Percentiles rank a stretch among this genome's conserved stretches.
Conservation (phyloP, 2,797 vertebrate species). For the Cossypha polioptera region DNA sequence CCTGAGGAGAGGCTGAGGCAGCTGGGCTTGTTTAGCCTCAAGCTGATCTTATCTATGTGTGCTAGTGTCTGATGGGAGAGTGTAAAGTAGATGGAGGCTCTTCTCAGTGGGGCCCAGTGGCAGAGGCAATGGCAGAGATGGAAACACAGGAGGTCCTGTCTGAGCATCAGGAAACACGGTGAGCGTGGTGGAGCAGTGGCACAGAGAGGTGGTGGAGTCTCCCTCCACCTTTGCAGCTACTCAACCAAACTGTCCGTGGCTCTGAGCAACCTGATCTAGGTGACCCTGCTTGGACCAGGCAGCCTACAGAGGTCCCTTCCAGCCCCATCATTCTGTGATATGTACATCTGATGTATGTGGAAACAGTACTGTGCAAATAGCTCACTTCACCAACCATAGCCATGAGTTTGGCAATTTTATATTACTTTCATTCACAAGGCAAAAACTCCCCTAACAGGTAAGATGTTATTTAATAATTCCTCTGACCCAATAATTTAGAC, state of each 20-base stretch:
- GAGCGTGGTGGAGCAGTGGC: rapidly evolving
- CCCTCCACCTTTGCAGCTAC: neutral
- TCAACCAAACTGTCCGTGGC: neutral
- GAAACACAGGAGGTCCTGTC: neutral
- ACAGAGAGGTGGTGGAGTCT: neutral
- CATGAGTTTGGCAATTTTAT: neutral
- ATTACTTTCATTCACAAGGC: neutral
- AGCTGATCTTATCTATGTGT: neutral
- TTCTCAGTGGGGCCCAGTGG: neutral
- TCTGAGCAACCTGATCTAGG: neutral
- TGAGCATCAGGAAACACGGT: neutral
- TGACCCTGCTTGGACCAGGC: neutral
- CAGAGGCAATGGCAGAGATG: neutral
- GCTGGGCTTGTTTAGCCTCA: neutral
- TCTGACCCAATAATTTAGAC: neutral
- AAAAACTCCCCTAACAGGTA: neutral
- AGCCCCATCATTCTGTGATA: neutral
- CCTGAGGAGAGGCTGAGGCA: neutral
- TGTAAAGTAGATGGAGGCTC: neutral
- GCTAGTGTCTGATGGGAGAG: neutral
- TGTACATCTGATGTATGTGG: neutral
- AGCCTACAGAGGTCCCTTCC: neutral
- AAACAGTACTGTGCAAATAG: neutral
- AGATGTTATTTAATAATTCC: neutral
- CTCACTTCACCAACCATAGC: rapidly evolving